Evolutionary conservation across 92 coral and sea anemone species (phyloP), one percentile per base, ranked within the genome.

Genomic region (Diadumene lineata): DNA sequence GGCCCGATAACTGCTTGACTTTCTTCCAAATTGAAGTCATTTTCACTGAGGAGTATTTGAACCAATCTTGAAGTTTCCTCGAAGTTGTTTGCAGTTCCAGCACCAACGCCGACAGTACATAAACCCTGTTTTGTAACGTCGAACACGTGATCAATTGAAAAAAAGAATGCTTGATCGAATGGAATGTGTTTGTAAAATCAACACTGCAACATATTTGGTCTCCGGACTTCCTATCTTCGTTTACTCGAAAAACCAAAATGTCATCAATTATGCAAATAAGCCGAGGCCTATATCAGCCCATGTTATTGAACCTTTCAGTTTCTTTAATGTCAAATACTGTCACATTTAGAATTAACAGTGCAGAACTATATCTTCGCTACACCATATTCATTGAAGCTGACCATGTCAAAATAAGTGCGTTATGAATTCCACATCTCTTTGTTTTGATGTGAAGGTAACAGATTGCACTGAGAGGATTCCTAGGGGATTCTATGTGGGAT

Each of bases 21-120:
- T 81, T 78, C 73, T 31, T 74, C 89, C 84, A 84, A 55, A 60
- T 81, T 53, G 67, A 24, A 19, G 92, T 55, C 97, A 84, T 87
- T 51, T 61, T 50, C 43, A 16, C 10, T 38, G 43, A 11, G 21
- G 27, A 64, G 19, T 18, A 27, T 66, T 19, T 34, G 25, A 44
- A 44, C 51, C 17, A 9, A 44, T 44, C n/a, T n/a, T n/a, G n/a
- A n/a, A n/a, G n/a, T n/a, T n/a, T n/a, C n/a, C n/a, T n/a, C n/a
- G n/a, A n/a, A n/a, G n/a, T n/a, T 58, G 64, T 31, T 58, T 24
- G 64, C 7, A 0, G 3, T 55, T 26, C 7, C 6, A 17, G 7
- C 23, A 3, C 6, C 60, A 55, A 55, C 23, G 60, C 23, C 21
- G 22, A 55, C 21, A 7, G 21, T 17, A 3, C 60, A n/a, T n/a